Percentiles rank a stretch among this genome's conserved stretches.
Conservation (phyloP, 2,888 invertebrate species). For the Galerucella pusilla region DNA sequence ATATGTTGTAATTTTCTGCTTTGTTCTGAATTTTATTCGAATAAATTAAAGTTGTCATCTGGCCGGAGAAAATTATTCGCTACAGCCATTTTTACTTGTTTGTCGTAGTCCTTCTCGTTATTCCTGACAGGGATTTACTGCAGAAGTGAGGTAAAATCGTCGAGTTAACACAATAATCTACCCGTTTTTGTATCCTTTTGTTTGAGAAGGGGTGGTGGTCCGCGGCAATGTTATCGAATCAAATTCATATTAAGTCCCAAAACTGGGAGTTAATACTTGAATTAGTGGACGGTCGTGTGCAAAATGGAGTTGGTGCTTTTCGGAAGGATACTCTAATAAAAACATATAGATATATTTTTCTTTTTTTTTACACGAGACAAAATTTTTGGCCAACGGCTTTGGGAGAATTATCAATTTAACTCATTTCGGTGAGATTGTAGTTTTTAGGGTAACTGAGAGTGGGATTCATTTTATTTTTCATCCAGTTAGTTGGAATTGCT, state of each 20-base stretch:
- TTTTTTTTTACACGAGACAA: neutral
- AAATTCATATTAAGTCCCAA: constrained; percentile 26
- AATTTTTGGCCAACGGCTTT: constrained; percentile 1
- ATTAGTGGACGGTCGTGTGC: constrained; percentile 25
- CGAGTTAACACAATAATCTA: constrained; percentile 38
- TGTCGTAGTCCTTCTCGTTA: neutral
- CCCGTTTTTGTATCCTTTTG: constrained; percentile 26
- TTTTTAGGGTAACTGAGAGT: neutral
- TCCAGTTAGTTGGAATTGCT: neutral
- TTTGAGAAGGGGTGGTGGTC: constrained; percentile 12
- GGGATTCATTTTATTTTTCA: neutral
- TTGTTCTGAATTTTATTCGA: constrained; percentile 16
- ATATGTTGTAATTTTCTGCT: neutral
- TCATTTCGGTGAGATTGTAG: neutral
- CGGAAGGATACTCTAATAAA: constrained; percentile 1
- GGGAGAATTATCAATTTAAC: constrained; percentile 6
- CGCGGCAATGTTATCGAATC: constrained; percentile 26
- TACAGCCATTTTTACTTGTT: constrained; percentile 27
- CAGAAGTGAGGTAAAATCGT: constrained; percentile 33
- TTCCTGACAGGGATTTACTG: constrained; percentile 29
- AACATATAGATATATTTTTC: neutral
- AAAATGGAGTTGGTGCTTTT: constrained; percentile 14
- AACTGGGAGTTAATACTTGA: constrained; percentile 26
- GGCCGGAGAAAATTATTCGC: constrained; percentile 13
- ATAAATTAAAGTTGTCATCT: constrained; percentile 29